Percentiles rank a stretch among this genome's conserved stretches.
phyloP scores from a whole-genome alignment of 2,888 invertebrate species.

The Drosophila hamatofila region DNA sequence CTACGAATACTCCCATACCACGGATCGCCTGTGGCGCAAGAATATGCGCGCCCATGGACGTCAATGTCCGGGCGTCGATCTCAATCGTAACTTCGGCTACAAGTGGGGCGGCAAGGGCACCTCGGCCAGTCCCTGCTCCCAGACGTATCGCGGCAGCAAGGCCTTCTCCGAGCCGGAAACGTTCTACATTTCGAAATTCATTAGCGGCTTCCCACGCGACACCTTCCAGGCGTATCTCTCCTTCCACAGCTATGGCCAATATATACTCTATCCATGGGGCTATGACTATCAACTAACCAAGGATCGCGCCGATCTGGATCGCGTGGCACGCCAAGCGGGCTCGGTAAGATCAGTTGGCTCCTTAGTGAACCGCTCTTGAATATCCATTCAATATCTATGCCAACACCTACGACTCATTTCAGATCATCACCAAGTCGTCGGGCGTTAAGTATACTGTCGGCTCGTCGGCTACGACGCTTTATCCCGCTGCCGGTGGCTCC shows the following conservation, averaged over 20 bases:
- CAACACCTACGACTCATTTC: neutral
- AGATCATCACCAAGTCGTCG: conserved; percentile 81
- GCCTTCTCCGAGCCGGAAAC: conserved; percentile 96
- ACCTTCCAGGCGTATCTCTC: conserved; percentile 90
- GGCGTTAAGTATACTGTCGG: conserved; percentile 90
- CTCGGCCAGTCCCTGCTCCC: conserved; percentile 92
- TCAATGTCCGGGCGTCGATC: conserved; percentile 91
- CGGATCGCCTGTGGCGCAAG: conserved; percentile 94
- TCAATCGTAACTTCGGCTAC: conserved; percentile 95
- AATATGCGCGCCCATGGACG: conserved; percentile 88
- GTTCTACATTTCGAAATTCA: conserved; percentile 88
- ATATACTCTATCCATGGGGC: conserved; percentile 94
- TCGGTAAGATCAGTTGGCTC: conserved; percentile 85
- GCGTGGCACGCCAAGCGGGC: conserved; percentile 90
- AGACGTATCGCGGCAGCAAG: conserved; percentile 91
- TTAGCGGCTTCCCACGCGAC: conserved; percentile 85
- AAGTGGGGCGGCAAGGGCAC: conserved; percentile 95
- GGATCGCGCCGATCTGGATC: conserved; percentile 89
- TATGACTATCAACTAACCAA: conserved; percentile 91
- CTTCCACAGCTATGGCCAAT: conserved; percentile 95
- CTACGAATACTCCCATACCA: conserved; percentile 93
- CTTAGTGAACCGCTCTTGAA: rapidly evolving
- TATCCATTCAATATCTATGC: neutral
- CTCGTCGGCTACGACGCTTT: conserved; percentile 91
- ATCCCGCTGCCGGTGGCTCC: conserved; percentile 93